Base-by-base conservation (phyloP, 1,140 invertebrate genomes). In the Pseudoatta argentina region DNA sequence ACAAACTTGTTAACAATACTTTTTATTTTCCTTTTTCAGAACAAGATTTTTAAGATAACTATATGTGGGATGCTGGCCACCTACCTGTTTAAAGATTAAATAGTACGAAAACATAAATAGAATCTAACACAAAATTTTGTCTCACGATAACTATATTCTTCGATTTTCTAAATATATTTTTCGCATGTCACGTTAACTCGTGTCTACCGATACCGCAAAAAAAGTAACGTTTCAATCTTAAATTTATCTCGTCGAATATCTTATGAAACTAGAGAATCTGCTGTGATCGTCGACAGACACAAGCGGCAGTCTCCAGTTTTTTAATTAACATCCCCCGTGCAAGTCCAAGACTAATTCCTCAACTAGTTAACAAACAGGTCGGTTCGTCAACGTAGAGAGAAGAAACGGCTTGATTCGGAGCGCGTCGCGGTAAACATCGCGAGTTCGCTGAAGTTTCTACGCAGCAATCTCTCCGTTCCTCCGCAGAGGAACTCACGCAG, bases 381-480 rank as follows among this genome's bases (percentile, higher is more conserved):
- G 72, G 57, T n/a, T 78, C 18, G 64, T 59, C 27, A 30, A 69
- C 39, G 57, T 53, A 57, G 39, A 27, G 55, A 53, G 51, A 73
- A 67, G 34, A 73, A 34, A 77, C 55, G n/a, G 53, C 72, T 88
- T 73, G 79, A 86, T 90, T 88, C 73, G 34, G 87, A 64, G 44
- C 67, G 76, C 85, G 86, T 86, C 85, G 89, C 86, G 91, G 87
- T 91, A 91, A 92, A 92, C 91, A 91, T 92, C 90, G 85, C 55
- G 79, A 91, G 89, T 89, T 87, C 24, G 53, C 14, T 48, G 1
- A 87, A 90, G 34, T 89, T 90, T 90, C 67, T 61, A 63, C 88
- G 27, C 78, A 82, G 78, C 81, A 87, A 63, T 87, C 85, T 63
- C 76, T 83, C 73, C 71, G 55, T 71, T 39, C 24, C 39, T 34